Percentiles rank a stretch among this genome's conserved stretches.
Evolutionary conservation across 2,888 invertebrate genomes (phyloP).

Genomic region (Chrysolina haemoptera): DNA sequence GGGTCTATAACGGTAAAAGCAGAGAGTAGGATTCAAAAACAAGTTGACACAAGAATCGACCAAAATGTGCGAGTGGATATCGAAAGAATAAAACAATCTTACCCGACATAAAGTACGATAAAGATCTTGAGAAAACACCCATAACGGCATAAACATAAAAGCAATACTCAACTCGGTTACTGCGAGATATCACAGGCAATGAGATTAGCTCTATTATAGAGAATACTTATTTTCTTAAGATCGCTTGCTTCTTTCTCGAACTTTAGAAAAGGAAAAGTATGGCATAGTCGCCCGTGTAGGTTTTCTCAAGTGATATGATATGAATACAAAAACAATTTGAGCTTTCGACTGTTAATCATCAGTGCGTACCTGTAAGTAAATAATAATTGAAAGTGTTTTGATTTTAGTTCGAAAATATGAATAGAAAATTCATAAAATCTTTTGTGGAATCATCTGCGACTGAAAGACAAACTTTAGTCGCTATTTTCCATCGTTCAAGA

Average conservation of each 20-base stretch:
- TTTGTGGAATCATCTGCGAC: too few species aligned
- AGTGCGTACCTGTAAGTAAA: too few species aligned
- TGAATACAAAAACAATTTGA: too few species aligned
- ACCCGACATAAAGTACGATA: not conserved
- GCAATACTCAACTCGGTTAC: constrained; percentile 5
- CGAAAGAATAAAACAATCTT: not conserved
- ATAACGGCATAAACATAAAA: constrained; percentile 3
- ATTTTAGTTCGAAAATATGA: too few species aligned
- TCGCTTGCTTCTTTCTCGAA: not conserved
- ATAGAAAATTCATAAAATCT: too few species aligned
- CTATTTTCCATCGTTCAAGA: too few species aligned
- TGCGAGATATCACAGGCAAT: constrained; percentile 13
- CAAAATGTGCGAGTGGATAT: not conserved
- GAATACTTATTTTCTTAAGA: not conserved
- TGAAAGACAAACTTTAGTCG: too few species aligned
- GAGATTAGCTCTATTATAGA: constrained; percentile 2
- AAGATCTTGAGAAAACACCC: not conserved
- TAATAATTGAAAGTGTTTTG: too few species aligned
- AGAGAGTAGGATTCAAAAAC: too few species aligned
- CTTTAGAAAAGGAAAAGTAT: not conserved
- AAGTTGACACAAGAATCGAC: too few species aligned
- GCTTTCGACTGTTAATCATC: too few species aligned
- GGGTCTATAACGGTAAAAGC: too few species aligned
- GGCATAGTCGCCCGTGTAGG: not conserved
- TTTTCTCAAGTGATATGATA: not conserved